Base-by-base conservation (phyloP, 2,113 vertebrate species). In the Aldabrachelys gigantea region DNA sequence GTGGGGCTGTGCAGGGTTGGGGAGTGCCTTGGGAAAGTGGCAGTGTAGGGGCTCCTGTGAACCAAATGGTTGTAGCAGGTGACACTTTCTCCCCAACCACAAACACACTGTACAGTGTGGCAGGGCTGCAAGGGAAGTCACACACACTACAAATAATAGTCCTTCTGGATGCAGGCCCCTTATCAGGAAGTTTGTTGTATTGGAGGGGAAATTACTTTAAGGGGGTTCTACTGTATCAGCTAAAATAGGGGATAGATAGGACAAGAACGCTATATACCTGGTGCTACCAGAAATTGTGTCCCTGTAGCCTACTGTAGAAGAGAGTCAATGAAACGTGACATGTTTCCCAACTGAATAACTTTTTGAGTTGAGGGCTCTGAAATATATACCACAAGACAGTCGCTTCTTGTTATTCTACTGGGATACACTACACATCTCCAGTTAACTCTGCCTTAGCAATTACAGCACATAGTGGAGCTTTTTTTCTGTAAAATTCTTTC, bases 301-400 rank as follows among this genome's bases (percentile, higher is more conserved):
- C 47, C 52, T 31, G 52, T 41, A 75, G 38, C 69, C 17, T 41
- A 22, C 22, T 75, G 10, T 41, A 21, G 69, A 75, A 75, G 21
- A 62, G 59, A 75, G n/a, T 7, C 56, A 52, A 44, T 25, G 57
- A 41, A 1, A 0, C 1, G 21, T n/a, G 25, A 52, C 31, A 22
- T 52, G 12, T 21, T 52, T 80, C 12, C 41, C 0, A 10, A 69
- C 4, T 0, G 0, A 0, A 2, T 24, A 31, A 5, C 49, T 8
- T 0, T 2, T 0, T 11, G 1, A 14, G 62, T 8, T 0, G 0
- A 62, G n/a, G 52, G 35, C 3, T 10, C 29, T 16, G 29, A 44
- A 12, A 5, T 0, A 6, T 14, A 2, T 10, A 22, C 11, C 69
- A 53, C 80, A 52, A 52, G 24, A 49, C 89, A 83, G 49, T 80